These are phyloP conservation scores for Centropyge bicolor DNA, from an alignment of 2,797 vertebrate species.

Conservation along the genomic window DNA sequence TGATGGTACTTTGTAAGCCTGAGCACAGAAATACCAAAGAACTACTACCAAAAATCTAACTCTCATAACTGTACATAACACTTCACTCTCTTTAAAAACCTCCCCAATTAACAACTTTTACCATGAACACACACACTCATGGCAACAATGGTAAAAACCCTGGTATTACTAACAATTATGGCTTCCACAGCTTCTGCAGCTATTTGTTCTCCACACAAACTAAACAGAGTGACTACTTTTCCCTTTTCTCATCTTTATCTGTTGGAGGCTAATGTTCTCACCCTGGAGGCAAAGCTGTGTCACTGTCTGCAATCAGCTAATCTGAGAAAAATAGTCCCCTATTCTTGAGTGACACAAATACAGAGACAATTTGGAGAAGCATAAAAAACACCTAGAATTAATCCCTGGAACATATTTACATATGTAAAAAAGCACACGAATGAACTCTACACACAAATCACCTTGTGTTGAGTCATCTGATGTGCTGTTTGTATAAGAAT, in stretches of 20 bases:
- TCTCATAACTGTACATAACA: neutral
- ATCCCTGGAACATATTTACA: neutral
- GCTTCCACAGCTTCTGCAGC: conserved; percentile 40
- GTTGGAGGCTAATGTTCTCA: conserved; percentile 54
- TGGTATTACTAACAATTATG: conserved; percentile 40
- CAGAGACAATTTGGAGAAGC: conserved; percentile 4
- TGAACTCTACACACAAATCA: neutral
- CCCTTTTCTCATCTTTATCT: conserved; percentile 50
- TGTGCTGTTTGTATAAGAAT: neutral
- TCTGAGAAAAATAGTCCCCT: conserved; percentile 30
- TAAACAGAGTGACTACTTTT: conserved; percentile 16
- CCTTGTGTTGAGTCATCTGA: neutral
- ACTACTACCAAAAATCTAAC: conserved; percentile 11
- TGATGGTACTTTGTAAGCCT: neutral
- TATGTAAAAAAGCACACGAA: conserved; percentile 3
- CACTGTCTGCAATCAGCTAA: conserved; percentile 45
- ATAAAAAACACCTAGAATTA: neutral
- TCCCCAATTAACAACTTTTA: neutral
- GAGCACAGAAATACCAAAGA: conserved; percentile 11
- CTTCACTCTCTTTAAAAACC: neutral
- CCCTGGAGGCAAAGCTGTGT: conserved; percentile 50
- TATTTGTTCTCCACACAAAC: conserved; percentile 44
- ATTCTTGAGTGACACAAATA: conserved; percentile 33
- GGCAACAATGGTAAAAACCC: conserved; percentile 2
- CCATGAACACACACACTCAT: conserved; percentile 14